A percentile compares a stretch with the other conserved stretches of the same genome.
Conservation (phyloP, 2,888 invertebrate species). For the Sminthurides aquaticus region DNA sequence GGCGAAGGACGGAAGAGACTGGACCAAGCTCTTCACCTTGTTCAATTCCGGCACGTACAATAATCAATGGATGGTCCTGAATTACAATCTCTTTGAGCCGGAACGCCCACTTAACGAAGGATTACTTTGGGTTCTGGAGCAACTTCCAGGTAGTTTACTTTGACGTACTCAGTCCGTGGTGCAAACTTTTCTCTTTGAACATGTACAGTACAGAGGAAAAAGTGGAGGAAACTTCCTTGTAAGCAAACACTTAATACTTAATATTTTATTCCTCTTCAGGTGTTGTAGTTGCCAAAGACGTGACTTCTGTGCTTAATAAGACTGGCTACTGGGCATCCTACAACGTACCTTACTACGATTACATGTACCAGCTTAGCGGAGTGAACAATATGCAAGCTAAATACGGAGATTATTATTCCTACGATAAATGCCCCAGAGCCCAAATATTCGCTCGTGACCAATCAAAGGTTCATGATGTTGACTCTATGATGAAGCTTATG, state of each 20-base stretch:
- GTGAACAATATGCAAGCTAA: slow-evolving; percentile 52
- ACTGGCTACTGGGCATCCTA: slow-evolving; percentile 67
- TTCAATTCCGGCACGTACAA: slow-evolving; percentile 74
- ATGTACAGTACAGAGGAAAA: no score
- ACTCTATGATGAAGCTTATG: slow-evolving; percentile 56
- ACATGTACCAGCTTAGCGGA: slow-evolving; percentile 59
- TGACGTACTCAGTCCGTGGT: not conserved
- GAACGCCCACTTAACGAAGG: slow-evolving; percentile 47
- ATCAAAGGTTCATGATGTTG: slow-evolving; percentile 52
- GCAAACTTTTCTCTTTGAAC: not conserved
- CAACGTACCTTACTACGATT: slow-evolving; percentile 60
- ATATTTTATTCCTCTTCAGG: slow-evolving; percentile 43
- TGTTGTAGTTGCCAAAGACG: slow-evolving; percentile 58
- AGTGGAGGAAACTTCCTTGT: no score
- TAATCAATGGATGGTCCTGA: slow-evolving; percentile 75
- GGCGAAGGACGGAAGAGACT: slow-evolving; percentile 61
- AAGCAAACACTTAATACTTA: not conserved
- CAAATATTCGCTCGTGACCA: slow-evolving; percentile 58
- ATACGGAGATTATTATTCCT: slow-evolving; percentile 57
- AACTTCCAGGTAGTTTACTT: slow-evolving; percentile 55
- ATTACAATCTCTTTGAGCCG: slow-evolving; percentile 59
- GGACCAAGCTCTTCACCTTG: slow-evolving; percentile 62
- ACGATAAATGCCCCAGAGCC: slow-evolving; percentile 54
- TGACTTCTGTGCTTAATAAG: slow-evolving; percentile 57
- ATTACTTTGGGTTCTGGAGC: slow-evolving; percentile 68